Base-by-base conservation (phyloP, 1,140 invertebrate genomes). In the Ylistrum balloti region DNA sequence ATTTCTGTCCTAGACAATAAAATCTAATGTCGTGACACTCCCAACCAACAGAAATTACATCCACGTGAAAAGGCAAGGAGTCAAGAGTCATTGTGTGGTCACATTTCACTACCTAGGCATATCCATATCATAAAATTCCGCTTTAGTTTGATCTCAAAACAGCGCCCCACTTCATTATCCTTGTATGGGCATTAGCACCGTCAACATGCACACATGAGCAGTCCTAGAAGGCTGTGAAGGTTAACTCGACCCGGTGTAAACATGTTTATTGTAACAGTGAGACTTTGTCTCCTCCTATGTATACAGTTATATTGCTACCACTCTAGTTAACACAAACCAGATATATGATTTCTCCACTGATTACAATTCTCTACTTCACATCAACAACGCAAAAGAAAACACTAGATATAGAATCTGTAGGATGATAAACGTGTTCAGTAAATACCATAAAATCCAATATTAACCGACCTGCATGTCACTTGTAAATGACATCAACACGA, bases 381-480 rank as follows among this genome's bases (percentile, higher is more conserved):
- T 74, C n/a, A 28, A 74, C 1, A 74, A n/a, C 56, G n/a, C 56
- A 74, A 74, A 74, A n/a, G n/a, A 74, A 74, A n/a, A 74, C 56
- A 74, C 22, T 3, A 74, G 22, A 28, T 22, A 74, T 74, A 28
- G 28, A 74, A 74, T 74, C 56, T 74, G n/a, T n/a, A 74, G 56
- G 56, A 74, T 74, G 28, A 74, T 28, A 22, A 5, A 28, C n/a
- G 56, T 74, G 56, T 28, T 74, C 56, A n/a, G 56, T 28, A 74
- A 74, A 74, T 28, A 74, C 22, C n/a, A n/a, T 74, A 28, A 74
- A n/a, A 28, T 74, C 56, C 56, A 74, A 74, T 74, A 74, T 74
- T 74, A 74, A n/a, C 56, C 28, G 22, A 28, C n/a, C 28, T 74
- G 56, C 56, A 74, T 74, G 56, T 74, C n/a, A 28, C 22, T 28